phyloP scores from a whole-genome alignment of 2,797 vertebrate species.

The Corythornis leucogaster region DNA sequence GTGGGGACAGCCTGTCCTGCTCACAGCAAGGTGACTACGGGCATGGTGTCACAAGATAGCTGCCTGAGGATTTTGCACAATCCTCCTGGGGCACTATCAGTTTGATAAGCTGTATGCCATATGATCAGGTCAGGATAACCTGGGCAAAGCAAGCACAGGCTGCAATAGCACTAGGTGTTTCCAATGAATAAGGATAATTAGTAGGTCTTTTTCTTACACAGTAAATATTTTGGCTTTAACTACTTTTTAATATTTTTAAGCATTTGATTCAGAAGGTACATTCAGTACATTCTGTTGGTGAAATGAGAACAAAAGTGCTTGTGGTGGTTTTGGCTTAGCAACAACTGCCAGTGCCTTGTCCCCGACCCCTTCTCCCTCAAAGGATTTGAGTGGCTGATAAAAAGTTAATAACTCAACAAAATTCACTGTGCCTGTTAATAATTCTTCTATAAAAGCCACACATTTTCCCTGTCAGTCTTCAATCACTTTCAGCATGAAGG shows the following conservation, averaged over 20 bases:
- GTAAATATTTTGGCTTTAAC: neutral
- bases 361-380: neutral
- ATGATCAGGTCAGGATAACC: constrained; percentile 62
- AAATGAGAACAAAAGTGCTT: neutral
- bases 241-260: neutral
- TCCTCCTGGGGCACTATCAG: neutral
- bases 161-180: neutral
- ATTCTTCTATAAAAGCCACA: constrained; percentile 66
- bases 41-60: neutral
- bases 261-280: neutral
- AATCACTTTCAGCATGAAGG: constrained; percentile 70
- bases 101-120: constrained; percentile 49
- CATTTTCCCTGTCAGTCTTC: neutral
- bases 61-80: constrained; percentile 22
- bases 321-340: neutral
- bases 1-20: neutral
- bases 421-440: constrained; percentile 23
- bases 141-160: neutral
- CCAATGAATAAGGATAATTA: neutral
- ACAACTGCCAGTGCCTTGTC: neutral
- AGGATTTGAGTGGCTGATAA: constrained; percentile 32
- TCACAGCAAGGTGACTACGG: neutral
- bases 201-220: neutral
- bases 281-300: neutral
- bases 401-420: constrained; percentile 64